Evolutionary conservation across 92 coral and sea anemone genomes (phyloP).

Genomic region (Umimayanthus chanpuru): DNA sequence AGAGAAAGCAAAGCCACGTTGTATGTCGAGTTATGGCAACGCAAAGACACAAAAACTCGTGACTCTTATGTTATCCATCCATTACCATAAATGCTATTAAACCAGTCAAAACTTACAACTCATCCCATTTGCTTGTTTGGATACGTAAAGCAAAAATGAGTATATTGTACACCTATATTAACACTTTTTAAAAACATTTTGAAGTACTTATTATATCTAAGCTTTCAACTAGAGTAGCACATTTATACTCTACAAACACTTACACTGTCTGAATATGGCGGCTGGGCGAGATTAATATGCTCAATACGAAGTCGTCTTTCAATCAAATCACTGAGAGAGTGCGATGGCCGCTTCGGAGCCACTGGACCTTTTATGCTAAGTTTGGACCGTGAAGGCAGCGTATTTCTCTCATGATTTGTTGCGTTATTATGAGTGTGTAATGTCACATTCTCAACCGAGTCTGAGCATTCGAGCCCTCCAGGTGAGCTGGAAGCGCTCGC

Average conservation of each 20-base stretch:
- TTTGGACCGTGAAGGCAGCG: slow-evolving; percentile 29
- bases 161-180: too few species aligned
- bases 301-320: slow-evolving; percentile 84
- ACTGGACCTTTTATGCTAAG: slow-evolving; percentile 57
- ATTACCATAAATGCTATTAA: too few species aligned
- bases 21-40: too few species aligned
- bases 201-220: too few species aligned
- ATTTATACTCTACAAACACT: slow-evolving; percentile 12
- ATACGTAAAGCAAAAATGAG: too few species aligned
- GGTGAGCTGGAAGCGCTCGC: slow-evolving; percentile 31
- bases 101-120: too few species aligned
- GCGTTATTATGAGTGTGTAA: slow-evolving; percentile 27
- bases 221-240: too few species aligned
- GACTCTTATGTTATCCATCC: too few species aligned
- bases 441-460: slow-evolving; percentile 2
- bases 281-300: slow-evolving; percentile 82
- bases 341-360: slow-evolving; percentile 81
- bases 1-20: too few species aligned
- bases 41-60: too few species aligned
- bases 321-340: slow-evolving; percentile 82
- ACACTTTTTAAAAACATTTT: too few species aligned
- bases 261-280: slow-evolving; percentile 82
- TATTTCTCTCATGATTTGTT: slow-evolving; percentile 43
- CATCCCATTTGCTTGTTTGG: too few species aligned
- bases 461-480: slow-evolving; percentile 14